Base-by-base conservation (phyloP, 1,140 invertebrate genomes). In the Fopius arisanus region DNA sequence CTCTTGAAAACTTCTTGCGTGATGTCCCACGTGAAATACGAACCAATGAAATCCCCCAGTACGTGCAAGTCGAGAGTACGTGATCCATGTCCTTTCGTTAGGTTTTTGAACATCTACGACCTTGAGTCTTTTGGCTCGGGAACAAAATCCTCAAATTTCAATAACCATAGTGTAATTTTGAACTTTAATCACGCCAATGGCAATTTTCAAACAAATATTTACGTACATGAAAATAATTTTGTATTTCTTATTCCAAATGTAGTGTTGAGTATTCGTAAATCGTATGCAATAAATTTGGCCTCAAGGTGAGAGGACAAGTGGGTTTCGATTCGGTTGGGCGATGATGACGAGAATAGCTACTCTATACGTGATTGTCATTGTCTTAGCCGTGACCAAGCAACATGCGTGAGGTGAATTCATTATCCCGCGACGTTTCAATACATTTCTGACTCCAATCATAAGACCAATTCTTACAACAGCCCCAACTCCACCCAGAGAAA, bases 291-390 rank as follows among this genome's bases (percentile, higher is more conserved):
- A 73, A 73, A 73, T 73, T 73, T 68, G 48, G 59, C 67, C 26
- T 37, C 65, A 73, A 73, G 72, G 72, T 73, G 72, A 73, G 72
- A 73, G 62, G 65, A 68, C 28, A 65, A 66, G 67, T 77, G 68
- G 31, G 43, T 33, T 72, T 63, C 75, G 75, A 72, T 77, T 74
- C 65, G 65, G 65, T 37, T 62, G 59, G 68, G 68, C 51, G 66
- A 72, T 72, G 67, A 72, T 51, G 70, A 77, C 73, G 73, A 72
- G 75, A 77, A 74, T 77, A 77, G 75, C 70, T 70, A 63, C 48
- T 65, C 54, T 59, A 59, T 74, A 77, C 75, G 75, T 77, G 75
- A 77, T 76, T 68, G 54, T 71, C 68, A 72, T 65, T 66, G 74
- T 75, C 66, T 73, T 59, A 74, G 75, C 41, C 63, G 62, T 75